phyloP scores from a whole-genome alignment of 92 coral and sea anemone species.

The Pocillopora grandis region DNA sequence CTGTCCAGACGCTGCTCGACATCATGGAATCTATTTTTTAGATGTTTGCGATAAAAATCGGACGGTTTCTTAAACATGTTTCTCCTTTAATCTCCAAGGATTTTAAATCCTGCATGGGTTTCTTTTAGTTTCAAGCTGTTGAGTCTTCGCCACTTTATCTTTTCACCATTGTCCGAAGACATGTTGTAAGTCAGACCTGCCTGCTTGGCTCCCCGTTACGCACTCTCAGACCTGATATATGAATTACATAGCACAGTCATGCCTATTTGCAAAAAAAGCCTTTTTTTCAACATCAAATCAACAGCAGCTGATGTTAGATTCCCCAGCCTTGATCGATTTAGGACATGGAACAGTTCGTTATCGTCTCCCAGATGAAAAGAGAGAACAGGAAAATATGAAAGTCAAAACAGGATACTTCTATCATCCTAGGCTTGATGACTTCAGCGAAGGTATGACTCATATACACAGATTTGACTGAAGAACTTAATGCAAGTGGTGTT shows the following conservation, averaged over 20 bases:
- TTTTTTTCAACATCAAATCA: neutral
- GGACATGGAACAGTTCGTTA: conserved; percentile 97
- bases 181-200: neutral
- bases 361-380: conserved; percentile 88
- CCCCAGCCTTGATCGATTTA: conserved; percentile 92
- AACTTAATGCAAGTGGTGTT: too few relatives aligned
- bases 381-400: conserved; percentile 62
- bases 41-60: too few relatives aligned
- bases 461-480: too few relatives aligned
- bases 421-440: conserved; percentile 94
- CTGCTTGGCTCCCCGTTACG: neutral
- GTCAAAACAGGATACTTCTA: conserved; percentile 97
- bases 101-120: neutral
- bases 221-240: neutral
- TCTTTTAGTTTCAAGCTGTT: too few relatives aligned
- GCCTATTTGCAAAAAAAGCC: neutral
- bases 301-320: conserved; percentile 73
- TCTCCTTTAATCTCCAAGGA: too few relatives aligned
- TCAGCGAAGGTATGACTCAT: conserved; percentile 81
- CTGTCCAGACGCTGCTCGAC: too few relatives aligned
- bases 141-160: neutral
- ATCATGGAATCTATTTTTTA: too few relatives aligned
- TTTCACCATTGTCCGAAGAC: neutral
- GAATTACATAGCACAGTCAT: neutral
- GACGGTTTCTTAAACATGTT: too few relatives aligned